Conservation (phyloP, 2,888 invertebrate genomes). For the Hypomecis punctinalis region DNA sequence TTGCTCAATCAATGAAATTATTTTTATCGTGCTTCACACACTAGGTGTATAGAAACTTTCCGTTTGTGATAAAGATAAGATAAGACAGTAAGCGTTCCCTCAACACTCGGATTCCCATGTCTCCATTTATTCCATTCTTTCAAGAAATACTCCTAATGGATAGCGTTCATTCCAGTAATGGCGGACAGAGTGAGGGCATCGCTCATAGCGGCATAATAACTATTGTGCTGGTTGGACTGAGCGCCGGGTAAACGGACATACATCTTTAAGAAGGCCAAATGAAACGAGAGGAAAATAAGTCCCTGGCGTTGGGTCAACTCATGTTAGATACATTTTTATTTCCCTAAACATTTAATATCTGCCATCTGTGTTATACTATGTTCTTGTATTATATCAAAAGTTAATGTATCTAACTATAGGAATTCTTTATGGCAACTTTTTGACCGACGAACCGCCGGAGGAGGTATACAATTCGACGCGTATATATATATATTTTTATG, state of each 20-base stretch:
- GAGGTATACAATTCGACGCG: no score
- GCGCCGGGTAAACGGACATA: constrained; percentile 3
- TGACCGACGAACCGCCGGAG: no score
- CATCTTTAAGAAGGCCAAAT: not conserved
- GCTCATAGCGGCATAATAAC: constrained; percentile 15
- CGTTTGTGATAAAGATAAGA: no score
- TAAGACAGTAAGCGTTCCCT: not conserved
- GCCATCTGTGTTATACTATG: no score
- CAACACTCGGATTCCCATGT: constrained; percentile 10
- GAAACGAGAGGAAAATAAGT: not conserved
- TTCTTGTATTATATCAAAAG: no score
- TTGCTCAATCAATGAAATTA: no score
- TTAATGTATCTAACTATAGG: no score
- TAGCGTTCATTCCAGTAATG: constrained; percentile 24
- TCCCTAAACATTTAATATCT: no score
- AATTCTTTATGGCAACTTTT: no score
- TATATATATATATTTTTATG: no score
- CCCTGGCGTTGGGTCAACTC: not conserved
- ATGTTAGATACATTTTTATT: not conserved
- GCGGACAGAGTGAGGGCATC: constrained; percentile 11
- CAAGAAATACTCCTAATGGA: constrained; percentile 19
- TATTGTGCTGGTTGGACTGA: not conserved
- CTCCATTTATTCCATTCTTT: constrained; percentile 11
- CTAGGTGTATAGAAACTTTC: no score
- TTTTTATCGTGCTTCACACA: no score